Evolutionary conservation across 2,797 vertebrate species (phyloP).

Genomic region (Sebastes hopkinsi): DNA sequence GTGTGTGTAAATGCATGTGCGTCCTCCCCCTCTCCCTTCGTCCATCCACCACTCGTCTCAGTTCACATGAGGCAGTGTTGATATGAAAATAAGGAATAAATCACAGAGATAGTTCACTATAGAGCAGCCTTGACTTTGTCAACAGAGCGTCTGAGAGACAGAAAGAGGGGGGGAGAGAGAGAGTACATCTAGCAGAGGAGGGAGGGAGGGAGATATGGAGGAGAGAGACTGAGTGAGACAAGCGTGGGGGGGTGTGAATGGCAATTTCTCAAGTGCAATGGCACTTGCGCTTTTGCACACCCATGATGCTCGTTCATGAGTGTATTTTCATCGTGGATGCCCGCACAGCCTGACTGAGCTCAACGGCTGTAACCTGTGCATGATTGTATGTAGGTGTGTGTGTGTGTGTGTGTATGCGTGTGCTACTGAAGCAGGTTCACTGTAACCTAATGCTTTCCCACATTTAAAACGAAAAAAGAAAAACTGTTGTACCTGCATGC

Average conservation of each 20-base stretch:
- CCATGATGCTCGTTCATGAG: constrained; percentile 36
- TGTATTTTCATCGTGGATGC: constrained; percentile 9
- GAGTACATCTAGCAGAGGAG: constrained; percentile 29
- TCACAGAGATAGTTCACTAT: constrained; percentile 72
- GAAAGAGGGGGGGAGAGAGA: constrained; percentile 6
- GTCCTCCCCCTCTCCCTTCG: constrained; percentile 22
- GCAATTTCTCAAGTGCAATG: constrained; percentile 66
- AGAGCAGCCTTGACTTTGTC: constrained; percentile 81
- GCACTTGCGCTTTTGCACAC: constrained; percentile 52
- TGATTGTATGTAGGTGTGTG: not conserved
- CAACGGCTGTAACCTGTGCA: not conserved
- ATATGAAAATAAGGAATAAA: constrained; percentile 78
- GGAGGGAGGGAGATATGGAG: constrained; percentile 34
- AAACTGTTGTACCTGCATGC: constrained; percentile 12
- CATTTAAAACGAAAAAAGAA: constrained; percentile 1
- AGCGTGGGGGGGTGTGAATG: constrained; percentile 46
- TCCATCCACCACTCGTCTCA: constrained; percentile 55
- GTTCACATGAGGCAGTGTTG: constrained; percentile 64
- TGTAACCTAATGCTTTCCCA: not conserved
- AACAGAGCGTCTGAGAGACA: constrained; percentile 68
- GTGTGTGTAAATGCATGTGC: constrained; percentile 28
- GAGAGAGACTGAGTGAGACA: constrained; percentile 58
- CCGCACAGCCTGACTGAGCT: not conserved
- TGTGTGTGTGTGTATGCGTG: not conserved
- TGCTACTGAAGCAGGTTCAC: not conserved